Conservation (phyloP, 2,113 vertebrate species). For the Esox niger region DNA sequence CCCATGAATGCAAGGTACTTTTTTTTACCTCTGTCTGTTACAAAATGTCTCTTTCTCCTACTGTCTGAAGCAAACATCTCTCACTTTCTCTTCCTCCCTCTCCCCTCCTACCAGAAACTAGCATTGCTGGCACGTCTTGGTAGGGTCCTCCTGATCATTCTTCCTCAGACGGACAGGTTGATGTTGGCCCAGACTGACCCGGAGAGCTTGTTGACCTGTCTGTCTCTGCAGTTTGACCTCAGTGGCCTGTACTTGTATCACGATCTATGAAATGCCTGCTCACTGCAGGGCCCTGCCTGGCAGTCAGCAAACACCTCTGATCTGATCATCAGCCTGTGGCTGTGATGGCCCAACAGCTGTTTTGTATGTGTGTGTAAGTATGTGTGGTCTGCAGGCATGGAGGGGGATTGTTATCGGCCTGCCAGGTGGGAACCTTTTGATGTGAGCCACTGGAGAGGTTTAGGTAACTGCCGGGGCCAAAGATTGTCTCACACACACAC, state of each 20-base stretch:
- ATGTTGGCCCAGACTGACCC: conserved; percentile 13
- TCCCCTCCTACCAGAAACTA: neutral
- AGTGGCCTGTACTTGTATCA: conserved; percentile 45
- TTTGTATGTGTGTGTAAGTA: neutral
- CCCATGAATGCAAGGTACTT: conserved; percentile 2
- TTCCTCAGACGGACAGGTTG: neutral
- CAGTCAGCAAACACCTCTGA: conserved; percentile 31
- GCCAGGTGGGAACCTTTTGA: neutral
- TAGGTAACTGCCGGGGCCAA: neutral
- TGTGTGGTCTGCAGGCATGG: neutral
- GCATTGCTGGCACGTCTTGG: neutral
- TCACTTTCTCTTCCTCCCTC: neutral
- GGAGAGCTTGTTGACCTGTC: conserved; percentile 31
- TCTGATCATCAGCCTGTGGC: conserved; percentile 37
- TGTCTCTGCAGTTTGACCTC: conserved; percentile 49
- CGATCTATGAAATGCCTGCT: conserved; percentile 49
- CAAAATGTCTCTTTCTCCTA: neutral
- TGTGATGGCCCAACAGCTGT: conserved; percentile 32
- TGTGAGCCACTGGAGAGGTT: neutral
- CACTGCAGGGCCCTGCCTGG: conserved; percentile 23
- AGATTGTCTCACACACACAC: neutral
- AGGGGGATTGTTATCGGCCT: neutral
- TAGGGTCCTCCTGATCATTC: neutral
- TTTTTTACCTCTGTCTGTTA: neutral
- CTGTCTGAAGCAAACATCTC: conserved; percentile 4